Evolutionary conservation across 2,113 vertebrate genomes (phyloP), one percentile per base, ranked within the genome.

Genomic region (Notiomystis cincta): DNA sequence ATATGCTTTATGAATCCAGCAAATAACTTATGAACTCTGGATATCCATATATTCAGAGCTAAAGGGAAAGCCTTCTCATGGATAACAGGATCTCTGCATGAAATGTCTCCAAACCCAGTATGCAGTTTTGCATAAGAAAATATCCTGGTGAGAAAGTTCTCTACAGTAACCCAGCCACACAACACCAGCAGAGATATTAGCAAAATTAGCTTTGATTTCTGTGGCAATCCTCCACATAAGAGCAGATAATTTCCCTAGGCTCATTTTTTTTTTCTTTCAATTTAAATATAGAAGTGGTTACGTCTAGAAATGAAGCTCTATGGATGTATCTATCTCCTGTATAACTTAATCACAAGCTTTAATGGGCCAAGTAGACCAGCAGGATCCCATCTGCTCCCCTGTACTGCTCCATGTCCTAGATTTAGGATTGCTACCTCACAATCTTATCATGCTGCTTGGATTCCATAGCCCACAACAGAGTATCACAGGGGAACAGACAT

Each of bases 151-250:
- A 57, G 77, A 44, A 79, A 38, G 19, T 62, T 81, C 54, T 81
- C 10, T 8, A 15, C 50, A 56, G 13, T 31, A 50, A 51, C n/a
- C 17, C 45, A 31, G 13, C 19, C 13, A 42, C 28, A n/a, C 2
- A 84, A 22, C 23, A 73, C 3, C 20, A 60, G 13, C 20, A 82
- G 28, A 60, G 6, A 45, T 45, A 54, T 7, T 64, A 50, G 8
- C 25, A 69, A 93, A 78, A 73, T 6, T 33, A 30, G 9, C 25
- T 65, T 62, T 45, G 19, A 73, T 69, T 80, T 53, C 45, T 30
- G 10, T 62, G 28, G 12, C 27, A 67, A 80, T 15, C 22, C 9
- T 53, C 13, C 42, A 1, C 0, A 0, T 20, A 57, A 76, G 2
- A 48, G 11, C 6, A 77, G 14, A 15, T 31, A 40, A n/a, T 60